Evolutionary conservation across 2,797 vertebrate species (phyloP).

Genomic region (Limosa lapponica): DNA sequence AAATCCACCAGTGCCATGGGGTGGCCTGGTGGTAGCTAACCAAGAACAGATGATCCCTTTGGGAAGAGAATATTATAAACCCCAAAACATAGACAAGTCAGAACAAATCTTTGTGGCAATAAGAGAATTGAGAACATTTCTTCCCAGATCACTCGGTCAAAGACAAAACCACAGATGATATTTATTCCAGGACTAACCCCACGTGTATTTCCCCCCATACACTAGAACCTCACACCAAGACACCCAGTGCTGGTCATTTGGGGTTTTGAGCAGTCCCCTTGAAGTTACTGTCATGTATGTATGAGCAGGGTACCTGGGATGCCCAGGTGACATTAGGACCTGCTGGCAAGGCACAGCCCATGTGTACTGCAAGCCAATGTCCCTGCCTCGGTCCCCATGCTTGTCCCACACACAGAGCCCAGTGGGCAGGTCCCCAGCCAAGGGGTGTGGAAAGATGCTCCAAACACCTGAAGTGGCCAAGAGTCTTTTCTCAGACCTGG

Average conservation of each 20-base stretch:
- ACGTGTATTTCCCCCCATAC: fast-evolving
- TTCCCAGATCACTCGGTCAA: neutral
- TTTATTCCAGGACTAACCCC: neutral
- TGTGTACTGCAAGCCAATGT: neutral
- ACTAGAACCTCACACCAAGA: neutral
- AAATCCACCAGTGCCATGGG: neutral
- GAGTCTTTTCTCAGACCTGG: neutral
- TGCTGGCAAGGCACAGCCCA: neutral
- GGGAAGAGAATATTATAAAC: slow-evolving; percentile 30
- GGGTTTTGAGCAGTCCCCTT: neutral
- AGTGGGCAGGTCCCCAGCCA: neutral
- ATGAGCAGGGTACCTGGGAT: neutral
- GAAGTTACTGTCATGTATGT: fast-evolving
- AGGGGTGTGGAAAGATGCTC: neutral
- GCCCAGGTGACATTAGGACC: neutral
- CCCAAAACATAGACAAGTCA: neutral
- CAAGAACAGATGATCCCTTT: slow-evolving; percentile 41
- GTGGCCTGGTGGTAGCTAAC: slow-evolving; percentile 43
- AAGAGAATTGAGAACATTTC: neutral
- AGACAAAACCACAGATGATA: neutral
- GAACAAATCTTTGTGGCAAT: neutral
- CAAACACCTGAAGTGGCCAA: neutral
- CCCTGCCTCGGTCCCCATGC: too few species aligned
- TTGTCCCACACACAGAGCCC: neutral
- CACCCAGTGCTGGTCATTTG: fast-evolving